Conservation (phyloP, 2,113 vertebrate genomes). For the Ciconia boyciana region DNA sequence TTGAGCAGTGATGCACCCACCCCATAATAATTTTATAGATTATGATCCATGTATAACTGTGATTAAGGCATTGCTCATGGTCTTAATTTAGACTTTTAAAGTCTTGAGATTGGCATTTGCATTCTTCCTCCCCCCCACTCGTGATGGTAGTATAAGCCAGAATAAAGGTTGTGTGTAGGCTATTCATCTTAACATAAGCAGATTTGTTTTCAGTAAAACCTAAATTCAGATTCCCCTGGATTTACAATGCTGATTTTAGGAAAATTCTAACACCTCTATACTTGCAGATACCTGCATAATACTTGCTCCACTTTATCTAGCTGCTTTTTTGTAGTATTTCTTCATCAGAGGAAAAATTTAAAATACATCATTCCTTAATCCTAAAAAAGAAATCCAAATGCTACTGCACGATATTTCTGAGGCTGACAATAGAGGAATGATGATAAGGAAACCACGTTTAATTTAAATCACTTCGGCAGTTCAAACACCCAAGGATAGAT, state of each 20-base stretch:
- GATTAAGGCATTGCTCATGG: neutral
- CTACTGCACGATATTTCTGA: neutral
- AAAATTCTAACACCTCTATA: neutral
- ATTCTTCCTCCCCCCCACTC: neutral
- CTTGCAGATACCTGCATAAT: neutral
- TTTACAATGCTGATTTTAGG: neutral
- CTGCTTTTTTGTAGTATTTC: neutral
- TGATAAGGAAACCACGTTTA: neutral
- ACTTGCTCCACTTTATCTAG: neutral
- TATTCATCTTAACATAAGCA: neutral
- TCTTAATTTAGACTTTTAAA: slow-evolving; percentile 16
- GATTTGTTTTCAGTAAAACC: neutral
- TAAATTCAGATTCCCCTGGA: neutral
- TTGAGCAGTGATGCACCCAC: slow-evolving; percentile 12
- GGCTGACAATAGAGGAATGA: neutral
- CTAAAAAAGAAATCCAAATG: neutral
- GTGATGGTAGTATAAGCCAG: neutral
- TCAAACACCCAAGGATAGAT: neutral
- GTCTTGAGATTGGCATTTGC: neutral
- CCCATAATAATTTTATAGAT: slow-evolving; percentile 5
- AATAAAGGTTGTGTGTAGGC: neutral
- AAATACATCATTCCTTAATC: neutral
- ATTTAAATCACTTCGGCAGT: neutral
- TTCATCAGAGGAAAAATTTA: neutral
- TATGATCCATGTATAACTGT: neutral